Evolutionary conservation across 2,113 vertebrate genomes (phyloP).

Genomic region (Oxygymnocypris stewartii): DNA sequence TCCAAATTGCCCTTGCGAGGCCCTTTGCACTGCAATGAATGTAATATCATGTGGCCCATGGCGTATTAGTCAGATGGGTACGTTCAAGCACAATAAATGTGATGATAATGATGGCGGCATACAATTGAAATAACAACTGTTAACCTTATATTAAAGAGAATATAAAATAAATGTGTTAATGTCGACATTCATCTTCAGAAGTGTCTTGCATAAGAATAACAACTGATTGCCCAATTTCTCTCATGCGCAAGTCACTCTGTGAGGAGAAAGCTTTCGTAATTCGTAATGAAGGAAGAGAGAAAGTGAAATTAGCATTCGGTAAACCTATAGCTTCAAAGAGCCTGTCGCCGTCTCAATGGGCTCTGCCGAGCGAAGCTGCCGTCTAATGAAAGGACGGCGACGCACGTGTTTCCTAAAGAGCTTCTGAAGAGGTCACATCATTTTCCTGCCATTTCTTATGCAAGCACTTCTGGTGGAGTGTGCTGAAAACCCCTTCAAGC

Average conservation of each 20-base stretch:
- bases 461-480: conserved; percentile 40
- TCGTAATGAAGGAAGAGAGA: not conserved
- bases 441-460: conserved; percentile 45
- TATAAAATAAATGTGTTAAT: conserved; percentile 16
- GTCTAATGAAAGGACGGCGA: conserved; percentile 21
- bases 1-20: conserved; percentile 53
- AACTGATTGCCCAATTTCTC: conserved; percentile 29
- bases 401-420: conserved; percentile 4
- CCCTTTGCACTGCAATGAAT: conserved; percentile 48
- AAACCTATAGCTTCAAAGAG: conserved; percentile 25
- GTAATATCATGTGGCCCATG: conserved; percentile 39
- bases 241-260: not conserved
- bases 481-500: conserved; percentile 27
- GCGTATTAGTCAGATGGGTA: conserved; percentile 26
- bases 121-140: conserved; percentile 26
- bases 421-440: conserved; percentile 12
- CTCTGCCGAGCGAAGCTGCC: not conserved
- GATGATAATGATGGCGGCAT: not conserved
- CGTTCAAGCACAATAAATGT: conserved; percentile 1
- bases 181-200: conserved; percentile 32
- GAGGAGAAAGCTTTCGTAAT: not conserved
- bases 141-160: not conserved
- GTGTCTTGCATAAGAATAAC: conserved; percentile 38
- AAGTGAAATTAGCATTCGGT: conserved; percentile 18
- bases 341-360: conserved; percentile 12